These are phyloP conservation scores for Tylochromis polylepis DNA, from an alignment of 2,113 vertebrate genomes.

Conservation along the genomic window DNA sequence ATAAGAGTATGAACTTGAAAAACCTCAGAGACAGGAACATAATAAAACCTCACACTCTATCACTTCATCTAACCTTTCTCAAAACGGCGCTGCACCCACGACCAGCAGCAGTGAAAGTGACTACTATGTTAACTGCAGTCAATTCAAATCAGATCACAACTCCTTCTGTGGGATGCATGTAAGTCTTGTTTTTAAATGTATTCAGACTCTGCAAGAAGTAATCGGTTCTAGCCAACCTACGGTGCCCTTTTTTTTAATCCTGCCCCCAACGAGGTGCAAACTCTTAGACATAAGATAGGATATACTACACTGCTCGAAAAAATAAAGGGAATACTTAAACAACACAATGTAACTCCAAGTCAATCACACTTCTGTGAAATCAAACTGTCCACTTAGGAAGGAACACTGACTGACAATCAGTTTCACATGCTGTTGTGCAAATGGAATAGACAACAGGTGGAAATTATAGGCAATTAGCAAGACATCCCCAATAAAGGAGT, in stretches of 20 bases:
- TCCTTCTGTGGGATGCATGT: background rate
- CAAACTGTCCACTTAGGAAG: no score
- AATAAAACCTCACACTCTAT: constrained; percentile 42
- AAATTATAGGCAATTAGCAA: no score
- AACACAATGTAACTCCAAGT: no score
- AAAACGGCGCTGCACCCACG: background rate
- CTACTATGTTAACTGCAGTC: background rate
- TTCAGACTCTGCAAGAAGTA: background rate
- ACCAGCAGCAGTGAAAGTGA: background rate
- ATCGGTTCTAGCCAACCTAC: background rate
- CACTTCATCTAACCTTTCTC: constrained; percentile 30
- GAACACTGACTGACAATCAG: no score
- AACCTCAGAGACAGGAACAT: constrained; percentile 26
- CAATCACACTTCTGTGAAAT: no score
- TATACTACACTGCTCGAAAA: no score
- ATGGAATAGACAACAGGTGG: no score
- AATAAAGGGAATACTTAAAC: no score
- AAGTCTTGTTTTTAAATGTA: background rate
- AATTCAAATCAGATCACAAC: background rate
- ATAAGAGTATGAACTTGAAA: background rate
- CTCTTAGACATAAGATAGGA: background rate
- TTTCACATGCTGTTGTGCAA: no score
- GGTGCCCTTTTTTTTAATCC: background rate
- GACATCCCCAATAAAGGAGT: no score
- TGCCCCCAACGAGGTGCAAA: background rate